phyloP scores from a whole-genome alignment of 2,888 invertebrate species.

The Eupithecia abbreviata region DNA sequence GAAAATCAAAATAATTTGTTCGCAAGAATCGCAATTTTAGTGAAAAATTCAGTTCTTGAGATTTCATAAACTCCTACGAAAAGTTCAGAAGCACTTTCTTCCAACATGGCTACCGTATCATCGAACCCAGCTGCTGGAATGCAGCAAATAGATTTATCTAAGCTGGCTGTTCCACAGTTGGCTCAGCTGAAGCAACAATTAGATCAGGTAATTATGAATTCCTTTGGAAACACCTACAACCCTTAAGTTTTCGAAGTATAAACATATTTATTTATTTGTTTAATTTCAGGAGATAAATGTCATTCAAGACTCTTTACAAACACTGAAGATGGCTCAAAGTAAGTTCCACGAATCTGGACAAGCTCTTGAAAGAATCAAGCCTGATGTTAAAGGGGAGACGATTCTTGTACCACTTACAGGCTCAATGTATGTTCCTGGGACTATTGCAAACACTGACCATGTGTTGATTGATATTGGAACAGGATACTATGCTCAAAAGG shows the following conservation, averaged over 20 bases:
- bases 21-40: neutral
- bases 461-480: slow-evolving; percentile 98
- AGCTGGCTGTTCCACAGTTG: slow-evolving; percentile 91
- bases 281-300: slow-evolving; percentile 90
- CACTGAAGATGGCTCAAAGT: slow-evolving; percentile 93
- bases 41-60: neutral
- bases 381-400: slow-evolving; percentile 90
- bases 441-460: slow-evolving; percentile 91
- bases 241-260: neutral
- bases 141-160: slow-evolving; percentile 92
- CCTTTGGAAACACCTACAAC: neutral
- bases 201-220: slow-evolving; percentile 86
- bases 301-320: slow-evolving; percentile 95
- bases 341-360: slow-evolving; percentile 96
- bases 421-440: slow-evolving; percentile 98
- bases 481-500: slow-evolving; percentile 98
- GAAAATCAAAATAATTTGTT: neutral
- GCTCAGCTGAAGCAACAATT: slow-evolving; percentile 93
- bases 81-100: slow-evolving; percentile 31
- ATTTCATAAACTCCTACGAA: neutral
- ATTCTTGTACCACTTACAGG: slow-evolving; percentile 97
- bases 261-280: neutral
- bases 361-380: slow-evolving; percentile 90
- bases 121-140: slow-evolving; percentile 85
- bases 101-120: slow-evolving; percentile 85